Evolutionary conservation across 2,888 invertebrate species (phyloP).

Genomic region (Eugnorisma glareosa): DNA sequence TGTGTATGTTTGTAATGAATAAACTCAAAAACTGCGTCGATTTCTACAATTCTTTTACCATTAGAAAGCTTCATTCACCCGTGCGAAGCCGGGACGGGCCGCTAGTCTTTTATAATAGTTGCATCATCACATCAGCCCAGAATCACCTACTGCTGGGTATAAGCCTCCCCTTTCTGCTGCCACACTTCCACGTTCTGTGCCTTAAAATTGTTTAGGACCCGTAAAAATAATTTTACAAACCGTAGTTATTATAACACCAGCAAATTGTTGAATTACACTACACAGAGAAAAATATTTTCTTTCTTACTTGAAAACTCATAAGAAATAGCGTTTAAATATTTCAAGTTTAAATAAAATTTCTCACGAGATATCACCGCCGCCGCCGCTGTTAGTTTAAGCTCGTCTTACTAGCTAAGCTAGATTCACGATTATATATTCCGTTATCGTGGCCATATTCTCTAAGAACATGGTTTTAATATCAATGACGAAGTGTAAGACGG

Average conservation of each 20-base stretch:
- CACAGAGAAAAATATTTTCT: background rate
- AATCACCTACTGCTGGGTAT: no score
- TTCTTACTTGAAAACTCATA: background rate
- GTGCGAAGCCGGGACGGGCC: no score
- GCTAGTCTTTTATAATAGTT: no score
- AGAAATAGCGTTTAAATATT: background rate
- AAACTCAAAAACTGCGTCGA: no score
- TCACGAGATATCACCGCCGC: background rate
- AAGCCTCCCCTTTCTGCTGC: no score
- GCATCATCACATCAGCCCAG: no score
- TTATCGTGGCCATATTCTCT: conserved; percentile 5
- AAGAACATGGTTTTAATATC: conserved; percentile 15
- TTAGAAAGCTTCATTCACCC: no score
- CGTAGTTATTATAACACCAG: background rate
- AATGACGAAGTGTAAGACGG: background rate
- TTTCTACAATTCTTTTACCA: no score
- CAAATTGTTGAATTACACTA: background rate
- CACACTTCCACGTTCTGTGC: no score
- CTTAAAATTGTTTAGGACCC: background rate
- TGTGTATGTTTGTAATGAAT: no score
- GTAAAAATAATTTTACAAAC: background rate
- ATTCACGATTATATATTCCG: conserved; percentile 10
- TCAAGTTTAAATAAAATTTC: background rate
- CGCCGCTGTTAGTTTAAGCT: background rate
- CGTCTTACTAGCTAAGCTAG: conserved; percentile 19